Evolutionary conservation across 2,113 vertebrate species (phyloP), one percentile per base, ranked within the genome.

Genomic region (Hepsetus odoe): DNA sequence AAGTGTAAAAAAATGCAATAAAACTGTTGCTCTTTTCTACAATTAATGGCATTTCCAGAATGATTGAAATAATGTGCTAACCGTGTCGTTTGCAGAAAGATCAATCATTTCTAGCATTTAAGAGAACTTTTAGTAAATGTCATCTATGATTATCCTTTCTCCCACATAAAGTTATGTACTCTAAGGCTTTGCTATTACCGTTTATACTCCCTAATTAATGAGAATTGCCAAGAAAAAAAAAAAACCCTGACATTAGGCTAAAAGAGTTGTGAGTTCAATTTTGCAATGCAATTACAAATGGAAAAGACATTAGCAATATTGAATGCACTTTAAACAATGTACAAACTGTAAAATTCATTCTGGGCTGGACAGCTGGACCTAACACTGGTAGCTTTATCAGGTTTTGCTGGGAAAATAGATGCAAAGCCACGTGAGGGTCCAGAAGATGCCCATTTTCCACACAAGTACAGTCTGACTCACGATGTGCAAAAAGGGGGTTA

Each of bases 111-210:
- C 20, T 22, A 55, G 42, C 42, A 44, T 44, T 44, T 55, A 44
- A 42, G 35, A 20, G 10, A 30, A n/a, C 33, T 40, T 24, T 38
- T 72, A 14, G 11, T 28, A 69, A 69, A 69, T 69, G 44, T 69
- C 44, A 71, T 55, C 20, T 18, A 30, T 33, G 51, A 12, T 28
- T 46, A 4, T 22, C 49, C 14, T 70, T 53, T 28, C 28, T 30
- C 46, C 9, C 14, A 56, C 11, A 32, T 22, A 55, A 16, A 56
- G 11, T 55, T 35, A 10, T 14, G 38, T 42, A 22, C 18, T 32
- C 30, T 14, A 12, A 73, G 28, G 61, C 38, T 30, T 44, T 28
- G 14, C 12, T 55, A 56, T 11, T 33, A 24, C n/a, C 20, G 20
- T 18, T 51, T n/a, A 3, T 51, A 12, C 49, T 61, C 16, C 26